Evolutionary conservation across 2,888 invertebrate species (phyloP), one percentile per base, ranked within the genome.

Genomic region (Coelogynopora nodosa): DNA sequence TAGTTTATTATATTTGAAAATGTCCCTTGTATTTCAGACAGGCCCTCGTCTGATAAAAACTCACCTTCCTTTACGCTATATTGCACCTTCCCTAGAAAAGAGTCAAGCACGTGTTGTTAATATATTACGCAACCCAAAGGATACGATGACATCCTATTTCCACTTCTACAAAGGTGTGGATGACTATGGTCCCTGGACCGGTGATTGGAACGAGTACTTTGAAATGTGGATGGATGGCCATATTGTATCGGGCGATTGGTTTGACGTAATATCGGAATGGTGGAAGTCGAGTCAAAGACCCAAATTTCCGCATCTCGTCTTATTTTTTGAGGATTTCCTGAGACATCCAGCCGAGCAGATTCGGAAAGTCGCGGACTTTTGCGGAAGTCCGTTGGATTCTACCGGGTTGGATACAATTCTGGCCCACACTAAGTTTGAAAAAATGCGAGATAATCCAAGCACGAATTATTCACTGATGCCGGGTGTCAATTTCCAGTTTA

Each of bases 241-340:
- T 28, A 30, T 84, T 0, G 84, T 84, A 18, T 28, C 31, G 2
- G 84, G 84, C 0, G 82, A 84, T 74, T 84, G 84, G 84, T 84
- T 84, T 26, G 67, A 74, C 28, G 84, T 84, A n/a, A 74, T 30
- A n/a, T 67, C 27, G 1, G 84, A 31, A 26, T 84, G 84, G 84
- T 84, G 82, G 86, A 67, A 31, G 0, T 18, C 26, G n/a, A 27
- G 84, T 0, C 13, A 84, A n/a, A 27, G 27, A 23, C 84, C 84
- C 23, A 0, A 84, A n/a, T 30, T 82, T 28, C 49, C 49, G 18
- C 81, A 80, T 80, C 84, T 84, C 23, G 23, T 84, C 27, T 26
- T 84, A 31, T 74, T 74, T 26, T 84, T 49, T 80, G 88, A 88
- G 31, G 88, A 88, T 67, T 31, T 88, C 74, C 67, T 88, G 83